Evolutionary conservation across 2,113 vertebrate genomes (phyloP), one percentile per base, ranked within the genome.

Genomic region (Brachyhypopomus gauderio): DNA sequence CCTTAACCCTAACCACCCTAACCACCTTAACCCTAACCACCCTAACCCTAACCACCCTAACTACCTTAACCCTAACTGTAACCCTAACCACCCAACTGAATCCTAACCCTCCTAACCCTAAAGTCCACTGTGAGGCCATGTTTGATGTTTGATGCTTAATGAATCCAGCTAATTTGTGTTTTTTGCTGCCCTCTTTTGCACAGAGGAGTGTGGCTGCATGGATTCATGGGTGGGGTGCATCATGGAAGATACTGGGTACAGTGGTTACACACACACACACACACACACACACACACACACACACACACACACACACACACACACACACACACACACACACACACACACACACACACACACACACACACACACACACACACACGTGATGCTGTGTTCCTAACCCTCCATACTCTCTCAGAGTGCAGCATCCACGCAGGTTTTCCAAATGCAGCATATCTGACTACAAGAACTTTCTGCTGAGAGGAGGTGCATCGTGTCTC

Each of bases 361-460:
- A 79, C 3, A 17, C 38, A 59, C 62, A 30, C 60, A 20, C 62
- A 52, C n/a, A 34, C 30, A 12, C 12, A 11, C 45, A 14, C 14
- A 52, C 14, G 9, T 52, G 9, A 52, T 52, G 45, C 6, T 70
- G 6, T 30, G 3, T 9, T 41, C 48, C 71, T 52, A 25, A 27
- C 30, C 77, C 22, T 48, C 36, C 3, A 85, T 92, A 38, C n/a
- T 76, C 23, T 12, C 86, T 76, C 85, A 99, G 98, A 83, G 94
- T 98, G 27, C 97, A 96, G 62, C 96, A 96, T 86, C 93, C 96
- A 20, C 94, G 96, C 71, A 96, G 91, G 89, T 99, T 99, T 90
- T 98, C 98, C 79, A 98, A 96, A 88, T 99, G 98, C 92, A 99
- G 97, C 90, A 96, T 98, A 89, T 91, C 94, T 58, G 96, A 99